phyloP scores from a whole-genome alignment of 2,113 vertebrate species.

The Eudyptes chrysolophus region DNA sequence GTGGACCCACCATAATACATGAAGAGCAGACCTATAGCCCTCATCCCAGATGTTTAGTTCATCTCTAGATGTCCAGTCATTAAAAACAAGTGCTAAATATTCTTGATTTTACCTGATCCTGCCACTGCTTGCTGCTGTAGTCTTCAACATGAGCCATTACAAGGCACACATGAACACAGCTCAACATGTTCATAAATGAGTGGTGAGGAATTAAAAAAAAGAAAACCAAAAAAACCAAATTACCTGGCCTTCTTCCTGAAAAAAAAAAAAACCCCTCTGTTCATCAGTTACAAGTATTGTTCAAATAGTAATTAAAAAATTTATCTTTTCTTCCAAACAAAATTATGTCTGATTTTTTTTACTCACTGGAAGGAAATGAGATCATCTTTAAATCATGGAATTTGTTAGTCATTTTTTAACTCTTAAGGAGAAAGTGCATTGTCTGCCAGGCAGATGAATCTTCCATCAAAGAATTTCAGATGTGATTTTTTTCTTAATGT shows the following conservation, averaged over 20 bases:
- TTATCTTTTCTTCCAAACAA: not conserved
- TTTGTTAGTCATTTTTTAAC: conserved; percentile 5
- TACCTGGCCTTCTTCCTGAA: not conserved
- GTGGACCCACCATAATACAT: too few species aligned
- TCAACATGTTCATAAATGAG: not conserved
- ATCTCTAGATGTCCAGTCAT: not conserved
- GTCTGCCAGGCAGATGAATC: conserved; percentile 1
- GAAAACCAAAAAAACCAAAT: not conserved
- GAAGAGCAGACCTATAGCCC: not conserved
- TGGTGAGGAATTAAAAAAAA: not conserved
- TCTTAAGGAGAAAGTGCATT: not conserved
- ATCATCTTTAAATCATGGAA: conserved; percentile 27
- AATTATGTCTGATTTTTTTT: not conserved
- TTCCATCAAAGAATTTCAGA: conserved; percentile 34
- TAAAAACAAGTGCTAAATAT: not conserved
- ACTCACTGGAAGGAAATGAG: not conserved
- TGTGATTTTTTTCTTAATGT: conserved; percentile 31
- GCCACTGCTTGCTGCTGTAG: not conserved
- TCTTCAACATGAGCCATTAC: not conserved
- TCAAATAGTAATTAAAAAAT: not conserved
- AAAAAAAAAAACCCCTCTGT: not conserved
- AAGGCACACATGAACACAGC: not conserved
- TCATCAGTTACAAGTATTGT: not conserved
- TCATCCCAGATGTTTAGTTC: not conserved
- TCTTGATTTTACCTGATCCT: not conserved